A percentile compares a stretch with the other conserved stretches of the same genome.
Evolutionary conservation across 2,888 invertebrate species (phyloP).

Genomic region (Melanophora roralis): DNA sequence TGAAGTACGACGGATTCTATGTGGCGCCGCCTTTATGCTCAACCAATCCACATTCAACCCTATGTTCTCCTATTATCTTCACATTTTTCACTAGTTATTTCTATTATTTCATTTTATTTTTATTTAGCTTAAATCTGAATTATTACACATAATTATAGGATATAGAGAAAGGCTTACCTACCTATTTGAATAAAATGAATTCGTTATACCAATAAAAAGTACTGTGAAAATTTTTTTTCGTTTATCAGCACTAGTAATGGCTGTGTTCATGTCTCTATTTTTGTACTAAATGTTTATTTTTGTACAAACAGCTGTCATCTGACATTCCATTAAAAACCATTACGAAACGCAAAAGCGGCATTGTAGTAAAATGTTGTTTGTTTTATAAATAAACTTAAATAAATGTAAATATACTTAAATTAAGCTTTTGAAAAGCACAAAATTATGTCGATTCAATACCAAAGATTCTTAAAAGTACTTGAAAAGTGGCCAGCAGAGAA

Average conservation of each 20-base stretch:
- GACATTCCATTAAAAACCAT: slow-evolving; percentile 12
- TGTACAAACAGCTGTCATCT: slow-evolving; percentile 52
- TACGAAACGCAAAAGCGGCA: slow-evolving; percentile 38
- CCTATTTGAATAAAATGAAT: no score
- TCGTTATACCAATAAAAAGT: no score
- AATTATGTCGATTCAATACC: slow-evolving; percentile 83
- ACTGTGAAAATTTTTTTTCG: not conserved
- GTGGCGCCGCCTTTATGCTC: no score
- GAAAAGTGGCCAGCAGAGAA: slow-evolving; percentile 89
- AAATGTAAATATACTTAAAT: slow-evolving; percentile 9
- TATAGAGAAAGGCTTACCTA: no score
- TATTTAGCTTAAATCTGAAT: no score
- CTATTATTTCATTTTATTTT: no score
- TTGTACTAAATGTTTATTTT: not conserved
- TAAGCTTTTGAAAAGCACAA: not conserved
- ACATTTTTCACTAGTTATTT: no score
- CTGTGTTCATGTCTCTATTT: slow-evolving; percentile 1
- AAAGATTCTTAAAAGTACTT: slow-evolving; percentile 84
- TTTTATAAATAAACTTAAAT: not conserved
- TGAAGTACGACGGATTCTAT: no score
- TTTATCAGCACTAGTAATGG: slow-evolving; percentile 2
- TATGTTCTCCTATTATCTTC: no score
- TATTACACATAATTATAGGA: no score
- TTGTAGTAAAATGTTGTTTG: slow-evolving; percentile 1
- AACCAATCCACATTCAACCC: no score